These are phyloP conservation scores for Halictus quadricinctus DNA, from an alignment of 2,888 invertebrate species.

Conservation along the genomic window DNA sequence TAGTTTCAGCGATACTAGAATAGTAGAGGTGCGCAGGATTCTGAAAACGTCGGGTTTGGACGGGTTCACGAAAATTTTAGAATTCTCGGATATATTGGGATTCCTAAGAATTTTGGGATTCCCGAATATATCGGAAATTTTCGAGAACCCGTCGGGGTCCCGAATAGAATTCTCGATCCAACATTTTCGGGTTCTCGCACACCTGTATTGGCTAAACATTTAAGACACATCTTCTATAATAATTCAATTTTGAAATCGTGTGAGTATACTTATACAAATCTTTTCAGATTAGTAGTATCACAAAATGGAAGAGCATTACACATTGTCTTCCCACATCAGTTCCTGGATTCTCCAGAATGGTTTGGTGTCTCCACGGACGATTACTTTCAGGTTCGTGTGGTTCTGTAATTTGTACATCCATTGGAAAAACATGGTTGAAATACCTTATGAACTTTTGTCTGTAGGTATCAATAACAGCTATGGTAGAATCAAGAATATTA, in stretches of 20 bases:
- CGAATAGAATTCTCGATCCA: neutral
- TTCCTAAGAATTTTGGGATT: neutral
- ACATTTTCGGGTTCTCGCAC: neutral
- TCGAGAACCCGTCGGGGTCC: neutral
- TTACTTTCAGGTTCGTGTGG: slow-evolving; percentile 88
- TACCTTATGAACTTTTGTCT: slow-evolving; percentile 57
- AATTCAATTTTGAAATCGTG: neutral
- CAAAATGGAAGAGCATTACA: slow-evolving; percentile 93
- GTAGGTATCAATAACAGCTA: slow-evolving; percentile 93
- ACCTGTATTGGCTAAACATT: neutral
- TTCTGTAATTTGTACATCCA: neutral
- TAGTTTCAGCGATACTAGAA: neutral
- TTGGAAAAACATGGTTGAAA: neutral
- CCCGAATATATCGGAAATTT: neutral
- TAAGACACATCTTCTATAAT: slow-evolving; percentile 1
- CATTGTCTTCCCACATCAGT: slow-evolving; percentile 93
- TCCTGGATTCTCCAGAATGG: slow-evolving; percentile 95
- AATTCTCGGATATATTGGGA: too few species aligned
- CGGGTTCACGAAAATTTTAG: too few species aligned
- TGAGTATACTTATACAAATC: neutral
- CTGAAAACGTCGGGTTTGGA: neutral
- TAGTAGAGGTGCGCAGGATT: neutral
- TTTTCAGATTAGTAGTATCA: slow-evolving; percentile 90
- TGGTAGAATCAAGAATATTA: slow-evolving; percentile 92
- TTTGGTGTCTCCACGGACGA: slow-evolving; percentile 94